A percentile compares a stretch with the other conserved stretches of the same genome.
Conservation (phyloP, 2,797 vertebrate genomes). For the Betta splendens region DNA sequence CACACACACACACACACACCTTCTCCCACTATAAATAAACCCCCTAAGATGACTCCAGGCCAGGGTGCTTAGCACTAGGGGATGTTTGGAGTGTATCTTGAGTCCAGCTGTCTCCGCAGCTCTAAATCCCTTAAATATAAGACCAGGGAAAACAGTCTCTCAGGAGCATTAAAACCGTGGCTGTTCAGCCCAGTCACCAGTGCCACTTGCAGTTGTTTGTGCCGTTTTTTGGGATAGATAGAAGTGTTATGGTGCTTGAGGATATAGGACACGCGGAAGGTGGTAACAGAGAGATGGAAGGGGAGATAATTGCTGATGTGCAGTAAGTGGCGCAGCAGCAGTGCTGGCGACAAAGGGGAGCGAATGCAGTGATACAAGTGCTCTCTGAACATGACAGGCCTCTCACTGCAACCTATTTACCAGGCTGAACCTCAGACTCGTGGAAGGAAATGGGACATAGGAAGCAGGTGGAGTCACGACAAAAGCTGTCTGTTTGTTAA, state of each 20-base stretch:
- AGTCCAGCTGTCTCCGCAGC: constrained; percentile 66
- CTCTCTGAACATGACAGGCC: constrained; percentile 8
- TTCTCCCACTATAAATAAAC: constrained; percentile 38
- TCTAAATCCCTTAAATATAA: constrained; percentile 78
- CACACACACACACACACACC: constrained; percentile 14
- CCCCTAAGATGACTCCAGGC: constrained; percentile 61
- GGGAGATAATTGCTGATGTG: constrained; percentile 49
- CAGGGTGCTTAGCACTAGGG: constrained; percentile 52
- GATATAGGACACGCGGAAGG: constrained; percentile 42
- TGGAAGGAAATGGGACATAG: no score
- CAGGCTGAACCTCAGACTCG: no score
- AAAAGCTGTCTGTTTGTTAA: no score
- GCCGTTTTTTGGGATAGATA: constrained; percentile 33
- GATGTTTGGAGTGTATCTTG: constrained; percentile 62
- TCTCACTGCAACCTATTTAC: no score
- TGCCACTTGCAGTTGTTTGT: constrained; percentile 55
- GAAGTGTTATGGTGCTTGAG: constrained; percentile 55
- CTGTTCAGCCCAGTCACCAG: constrained; percentile 58
- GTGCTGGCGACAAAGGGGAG: constrained; percentile 35
- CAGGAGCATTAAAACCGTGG: constrained; percentile 62
- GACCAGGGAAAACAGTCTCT: constrained; percentile 58
- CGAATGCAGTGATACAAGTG: constrained; percentile 29
- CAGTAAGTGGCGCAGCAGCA: constrained; percentile 35
- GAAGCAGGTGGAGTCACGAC: no score
- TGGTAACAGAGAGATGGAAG: constrained; percentile 31